phyloP scores from a whole-genome alignment of 2,113 vertebrate genomes.

The Paralichthys olivaceus region DNA sequence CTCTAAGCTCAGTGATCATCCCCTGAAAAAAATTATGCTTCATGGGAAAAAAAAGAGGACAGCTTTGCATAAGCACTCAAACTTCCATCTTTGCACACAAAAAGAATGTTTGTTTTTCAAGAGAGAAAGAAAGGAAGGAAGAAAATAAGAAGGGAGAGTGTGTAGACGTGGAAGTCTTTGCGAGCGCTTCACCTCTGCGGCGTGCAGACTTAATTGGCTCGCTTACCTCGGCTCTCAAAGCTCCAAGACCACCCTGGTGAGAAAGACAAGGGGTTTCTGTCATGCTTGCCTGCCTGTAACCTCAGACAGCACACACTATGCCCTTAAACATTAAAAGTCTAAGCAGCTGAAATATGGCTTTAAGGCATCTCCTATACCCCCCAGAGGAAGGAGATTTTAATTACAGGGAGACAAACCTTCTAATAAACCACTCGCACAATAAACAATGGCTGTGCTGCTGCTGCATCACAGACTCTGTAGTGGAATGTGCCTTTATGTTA shows the following conservation, averaged over 20 bases:
- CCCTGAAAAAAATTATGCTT: slow-evolving; percentile 23
- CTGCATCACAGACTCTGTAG: slow-evolving; percentile 19
- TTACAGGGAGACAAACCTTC: slow-evolving; percentile 62
- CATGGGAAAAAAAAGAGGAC: not conserved
- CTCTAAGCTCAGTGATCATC: slow-evolving; percentile 44
- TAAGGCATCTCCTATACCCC: slow-evolving; percentile 48
- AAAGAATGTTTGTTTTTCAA: slow-evolving; percentile 26
- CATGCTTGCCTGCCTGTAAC: slow-evolving; percentile 39
- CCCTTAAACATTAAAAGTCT: slow-evolving; percentile 34
- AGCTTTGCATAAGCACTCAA: slow-evolving; percentile 7
- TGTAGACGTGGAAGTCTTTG: slow-evolving; percentile 14
- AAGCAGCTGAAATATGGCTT: slow-evolving; percentile 36
- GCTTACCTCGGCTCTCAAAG: slow-evolving; percentile 19
- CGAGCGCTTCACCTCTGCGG: slow-evolving; percentile 8
- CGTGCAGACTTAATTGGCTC: slow-evolving; percentile 40
- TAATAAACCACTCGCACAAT: slow-evolving; percentile 36
- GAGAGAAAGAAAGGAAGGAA: not conserved
- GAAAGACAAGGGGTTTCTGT: slow-evolving; percentile 49
- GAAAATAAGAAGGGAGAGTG: not conserved
- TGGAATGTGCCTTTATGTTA: not conserved
- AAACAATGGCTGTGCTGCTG: slow-evolving; percentile 34
- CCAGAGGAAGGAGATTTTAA: slow-evolving; percentile 63
- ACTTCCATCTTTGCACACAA: slow-evolving; percentile 18
- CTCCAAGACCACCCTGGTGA: slow-evolving; percentile 49
- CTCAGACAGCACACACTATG: slow-evolving; percentile 17